Base-by-base conservation (phyloP, 2,888 invertebrate species). In the Amaurobius ferox region DNA sequence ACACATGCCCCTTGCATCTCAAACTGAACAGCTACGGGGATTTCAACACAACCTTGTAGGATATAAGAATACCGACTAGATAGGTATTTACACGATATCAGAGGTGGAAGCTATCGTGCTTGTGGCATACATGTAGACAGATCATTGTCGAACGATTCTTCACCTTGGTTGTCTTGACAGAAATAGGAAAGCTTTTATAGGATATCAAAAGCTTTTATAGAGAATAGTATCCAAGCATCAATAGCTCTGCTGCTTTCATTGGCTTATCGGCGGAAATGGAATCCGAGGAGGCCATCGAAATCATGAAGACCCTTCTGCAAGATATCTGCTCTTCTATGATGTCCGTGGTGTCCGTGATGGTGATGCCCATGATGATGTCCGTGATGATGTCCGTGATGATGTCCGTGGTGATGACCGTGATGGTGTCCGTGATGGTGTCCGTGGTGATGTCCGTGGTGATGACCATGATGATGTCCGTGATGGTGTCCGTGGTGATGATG, bases 311-410 rank as follows among this genome's bases (percentile, higher is more conserved):
- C 78, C 61, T 72, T 72, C 35, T 86, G 73, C 26, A 86, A 66
- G 62, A 86, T 86, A 26, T 86, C 85, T 32, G 73, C 73, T 44
- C 85, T 86, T 86, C 85, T 79, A 73, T 86, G 85, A 29, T 85
- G 76, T n/a, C 44, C 55, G n/a, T 55, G 55, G 66, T 72, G 79
- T 23, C 35, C 32, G 19, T 64, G 62, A 23, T 62, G 61, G 26
- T 77, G 78, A 29, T 77, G 77, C 6, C 68, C 67, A n/a, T 67
- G 44, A 44, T 44, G 44, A 44, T 44, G 44, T 13, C 16, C 9
- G 16, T 26, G 68, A 44, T 78, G 77, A 61, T 61, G 61, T 0
- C 26, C 26, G 6, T 26, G 26, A 9, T 61, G 61, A 26, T 61
- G 61, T 6, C 26, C 26, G 0, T 29, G 29, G 30, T 64, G 64